A percentile compares a stretch with the other conserved stretches of the same genome.
Evolutionary conservation across 2,797 vertebrate species (phyloP).

Genomic region (Tauraco hartlaubi): DNA sequence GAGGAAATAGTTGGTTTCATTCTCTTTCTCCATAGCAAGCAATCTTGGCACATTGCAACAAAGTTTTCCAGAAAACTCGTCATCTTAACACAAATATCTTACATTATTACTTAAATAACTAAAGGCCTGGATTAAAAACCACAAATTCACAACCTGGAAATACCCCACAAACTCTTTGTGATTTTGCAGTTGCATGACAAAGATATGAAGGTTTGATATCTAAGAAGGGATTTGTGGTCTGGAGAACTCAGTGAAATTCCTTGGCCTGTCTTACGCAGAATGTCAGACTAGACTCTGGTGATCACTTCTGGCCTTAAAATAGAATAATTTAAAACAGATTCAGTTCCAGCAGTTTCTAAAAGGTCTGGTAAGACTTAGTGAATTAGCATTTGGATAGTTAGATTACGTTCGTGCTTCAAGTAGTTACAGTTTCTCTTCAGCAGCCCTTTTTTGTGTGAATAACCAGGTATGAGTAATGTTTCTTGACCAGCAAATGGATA

Average conservation of each 20-base stretch:
- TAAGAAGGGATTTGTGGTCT: slow-evolving; percentile 58
- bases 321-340: slow-evolving; percentile 60
- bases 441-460: neutral
- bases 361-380: slow-evolving; percentile 50
- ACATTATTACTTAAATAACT: neutral
- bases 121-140: slow-evolving; percentile 2
- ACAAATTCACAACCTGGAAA: slow-evolving; percentile 34
- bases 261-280: slow-evolving; percentile 41
- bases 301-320: slow-evolving; percentile 50
- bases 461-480: neutral
- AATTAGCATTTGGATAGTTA: slow-evolving; percentile 45
- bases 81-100: neutral
- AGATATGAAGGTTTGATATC: slow-evolving; percentile 18
- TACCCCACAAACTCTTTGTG: neutral
- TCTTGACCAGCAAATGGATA: neutral
- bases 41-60: neutral
- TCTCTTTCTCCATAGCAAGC: neutral
- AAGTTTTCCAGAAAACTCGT: slow-evolving; percentile 7
- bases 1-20: neutral
- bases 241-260: slow-evolving; percentile 49
- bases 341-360: slow-evolving; percentile 60
- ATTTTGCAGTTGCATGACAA: slow-evolving; percentile 45
- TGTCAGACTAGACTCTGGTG: slow-evolving; percentile 37
- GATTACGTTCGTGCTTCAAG: neutral
- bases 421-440: neutral